A percentile compares a stretch with the other conserved stretches of the same genome.
phyloP scores from a whole-genome alignment of 2,113 vertebrate genomes.

The Tetrao urogallus region DNA sequence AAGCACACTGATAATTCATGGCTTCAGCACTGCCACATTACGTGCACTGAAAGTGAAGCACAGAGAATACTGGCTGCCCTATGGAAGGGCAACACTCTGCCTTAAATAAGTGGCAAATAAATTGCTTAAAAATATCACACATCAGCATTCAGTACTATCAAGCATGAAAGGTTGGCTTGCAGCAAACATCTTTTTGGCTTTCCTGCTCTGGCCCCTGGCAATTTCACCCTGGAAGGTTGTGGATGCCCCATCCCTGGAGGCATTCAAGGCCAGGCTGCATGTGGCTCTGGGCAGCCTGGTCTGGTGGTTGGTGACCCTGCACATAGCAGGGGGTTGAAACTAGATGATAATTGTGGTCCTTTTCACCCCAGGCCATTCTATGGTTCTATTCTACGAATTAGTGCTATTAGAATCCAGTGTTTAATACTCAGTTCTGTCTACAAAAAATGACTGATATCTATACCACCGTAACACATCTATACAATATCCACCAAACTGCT shows the following conservation, averaged over 20 bases:
- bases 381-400: no score
- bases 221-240: no score
- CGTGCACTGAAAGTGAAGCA: not conserved
- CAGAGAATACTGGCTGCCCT: not conserved
- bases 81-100: fast-evolving
- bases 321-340: no score
- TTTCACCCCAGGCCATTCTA: no score
- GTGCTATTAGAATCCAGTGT: not conserved
- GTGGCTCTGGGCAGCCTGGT: no score
- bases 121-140: not conserved
- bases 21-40: not conserved
- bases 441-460: not conserved
- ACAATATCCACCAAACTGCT: not conserved
- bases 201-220: not conserved
- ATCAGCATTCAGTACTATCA: not conserved
- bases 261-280: no score
- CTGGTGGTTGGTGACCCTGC: no score
- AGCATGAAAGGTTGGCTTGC: not conserved
- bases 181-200: not conserved
- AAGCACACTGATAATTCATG: not conserved
- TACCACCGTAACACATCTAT: not conserved
- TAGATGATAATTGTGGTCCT: no score
- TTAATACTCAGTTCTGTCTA: not conserved
- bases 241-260: no score
- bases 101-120: not conserved